Evolutionary conservation across 2,888 invertebrate species (phyloP), one percentile per base, ranked within the genome.

Genomic region (Aphrophora alni): DNA sequence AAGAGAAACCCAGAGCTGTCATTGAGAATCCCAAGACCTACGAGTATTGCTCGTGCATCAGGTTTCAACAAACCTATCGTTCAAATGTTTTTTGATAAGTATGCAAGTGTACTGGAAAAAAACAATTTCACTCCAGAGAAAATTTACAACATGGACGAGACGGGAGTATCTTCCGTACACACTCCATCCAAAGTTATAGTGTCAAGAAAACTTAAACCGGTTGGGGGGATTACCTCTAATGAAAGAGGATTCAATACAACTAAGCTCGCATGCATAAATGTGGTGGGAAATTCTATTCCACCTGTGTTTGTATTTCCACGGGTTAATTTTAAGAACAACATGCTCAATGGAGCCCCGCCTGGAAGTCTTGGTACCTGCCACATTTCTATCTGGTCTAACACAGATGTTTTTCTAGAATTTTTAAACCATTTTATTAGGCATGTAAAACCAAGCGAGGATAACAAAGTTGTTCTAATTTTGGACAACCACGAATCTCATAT

Each of bases 401-500:
- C 24, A 2, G 44, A 75, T 3, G 24, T 44, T 5, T 75, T 75
- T 28, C 3, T 75, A 44, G 17, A 44, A n/a, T 75, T 75, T 33
- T 33, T 75, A 2, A 24, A 24, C 0, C 75, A 75, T 75, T 75
- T 75, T 14, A 75, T 75, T 21, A 75, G 38, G 51, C 51, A 44
- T n/a, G 38, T 33, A n/a, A 73, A 33, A 33, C 33, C 33, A 33
- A 33, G 33, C 33, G 8, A 33, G 33, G 8, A 33, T 33, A 8
- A 33, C 8, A 33, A 33, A 8, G 33, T 33, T 5, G 33, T 33
- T 33, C 33, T 33, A 5, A 33, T 33, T 33, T 5, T 44, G 25
- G 77, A 77, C 21, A 71, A 77, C 26, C 77, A 77, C 17, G 77
- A 75, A 17, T n/a, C 71, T 1, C 70, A 76, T 26, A 25, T 76